These are phyloP conservation scores for Acronicta alni DNA, from an alignment of 2,888 invertebrate species.

Conservation along the genomic window DNA sequence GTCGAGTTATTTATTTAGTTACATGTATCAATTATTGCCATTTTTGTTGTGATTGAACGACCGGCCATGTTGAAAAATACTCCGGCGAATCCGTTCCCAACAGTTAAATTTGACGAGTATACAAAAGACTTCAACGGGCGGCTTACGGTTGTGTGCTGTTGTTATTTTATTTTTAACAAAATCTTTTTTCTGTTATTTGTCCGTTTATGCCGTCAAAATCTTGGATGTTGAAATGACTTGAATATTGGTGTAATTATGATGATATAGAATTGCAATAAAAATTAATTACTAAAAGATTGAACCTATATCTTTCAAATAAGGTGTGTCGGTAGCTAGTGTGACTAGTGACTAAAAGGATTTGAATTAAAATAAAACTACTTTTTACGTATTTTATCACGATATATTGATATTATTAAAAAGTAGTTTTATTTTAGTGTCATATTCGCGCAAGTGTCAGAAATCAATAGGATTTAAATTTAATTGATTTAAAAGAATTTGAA, in stretches of 20 bases:
- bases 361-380: too few species aligned
- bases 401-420: too few species aligned
- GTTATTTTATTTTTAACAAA: slow-evolving; percentile 35
- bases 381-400: too few species aligned
- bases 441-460: too few species aligned
- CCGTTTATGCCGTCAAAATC: neutral
- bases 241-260: neutral
- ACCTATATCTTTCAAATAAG: too few species aligned
- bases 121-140: slow-evolving; percentile 84
- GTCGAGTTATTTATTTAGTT: slow-evolving; percentile 64
- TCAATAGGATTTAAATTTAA: too few species aligned
- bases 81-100: slow-evolving; percentile 57
- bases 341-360: too few species aligned
- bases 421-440: too few species aligned
- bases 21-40: slow-evolving; percentile 66
- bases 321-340: too few species aligned
- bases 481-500: too few species aligned
- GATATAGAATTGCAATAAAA: neutral
- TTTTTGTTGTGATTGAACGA: slow-evolving; percentile 66
- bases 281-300: too few species aligned
- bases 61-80: slow-evolving; percentile 56
- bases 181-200: slow-evolving; percentile 9
- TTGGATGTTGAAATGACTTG: neutral
- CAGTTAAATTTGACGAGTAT: slow-evolving; percentile 64
- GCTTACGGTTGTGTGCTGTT: slow-evolving; percentile 39